Evolutionary conservation across 2,888 invertebrate genomes (phyloP).

Genomic region (Nipponacmea schrenckii): DNA sequence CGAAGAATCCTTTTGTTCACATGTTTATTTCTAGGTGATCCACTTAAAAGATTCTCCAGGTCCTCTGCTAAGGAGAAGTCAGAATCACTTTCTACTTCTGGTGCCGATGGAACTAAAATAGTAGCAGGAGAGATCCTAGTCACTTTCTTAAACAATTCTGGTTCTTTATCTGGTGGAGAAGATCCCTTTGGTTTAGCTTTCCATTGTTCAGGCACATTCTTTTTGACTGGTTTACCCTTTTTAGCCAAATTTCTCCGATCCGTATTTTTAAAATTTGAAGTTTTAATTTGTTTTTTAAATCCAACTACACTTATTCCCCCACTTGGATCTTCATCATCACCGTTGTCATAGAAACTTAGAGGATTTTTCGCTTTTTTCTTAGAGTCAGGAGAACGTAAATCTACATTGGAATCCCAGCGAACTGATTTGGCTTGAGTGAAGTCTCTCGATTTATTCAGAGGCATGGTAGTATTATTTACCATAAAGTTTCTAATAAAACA

Average conservation of each 20-base stretch:
- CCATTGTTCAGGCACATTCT: background rate
- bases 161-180: background rate
- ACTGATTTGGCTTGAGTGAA: background rate
- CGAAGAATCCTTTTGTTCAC: background rate
- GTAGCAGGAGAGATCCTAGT: background rate
- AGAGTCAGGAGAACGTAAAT: background rate
- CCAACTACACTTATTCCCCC: background rate
- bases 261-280: background rate
- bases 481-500: background rate
- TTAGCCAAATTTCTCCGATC: background rate
- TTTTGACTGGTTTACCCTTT: background rate
- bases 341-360: background rate
- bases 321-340: background rate
- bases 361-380: background rate
- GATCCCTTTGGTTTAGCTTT: background rate
- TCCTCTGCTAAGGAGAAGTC: background rate
- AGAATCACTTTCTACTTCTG: background rate
- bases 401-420: background rate
- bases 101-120: background rate
- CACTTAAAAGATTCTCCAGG: background rate
- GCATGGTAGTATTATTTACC: background rate
- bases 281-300: conserved; percentile 7
- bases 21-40: background rate
- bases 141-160: background rate
- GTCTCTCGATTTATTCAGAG: conserved; percentile 1